Percentiles rank a stretch among this genome's conserved stretches.
Conservation (phyloP, 2,888 invertebrate species). For the Chydorus sphaericus region DNA sequence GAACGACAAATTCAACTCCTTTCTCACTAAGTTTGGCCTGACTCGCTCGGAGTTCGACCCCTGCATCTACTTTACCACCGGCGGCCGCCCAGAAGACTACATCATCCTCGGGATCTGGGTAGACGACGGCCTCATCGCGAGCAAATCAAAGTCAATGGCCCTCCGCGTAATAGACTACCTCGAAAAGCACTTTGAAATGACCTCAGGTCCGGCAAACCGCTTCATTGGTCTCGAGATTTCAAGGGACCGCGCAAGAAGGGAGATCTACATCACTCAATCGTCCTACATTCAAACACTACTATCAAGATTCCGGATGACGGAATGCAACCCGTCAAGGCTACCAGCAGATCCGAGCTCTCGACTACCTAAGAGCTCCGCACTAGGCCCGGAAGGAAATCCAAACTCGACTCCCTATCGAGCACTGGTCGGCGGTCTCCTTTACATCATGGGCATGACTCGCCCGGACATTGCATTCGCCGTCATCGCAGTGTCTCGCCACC, state of each 20-base stretch:
- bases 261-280: neutral
- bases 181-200: neutral
- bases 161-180: neutral
- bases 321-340: neutral
- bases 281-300: neutral
- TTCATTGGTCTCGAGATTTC: neutral
- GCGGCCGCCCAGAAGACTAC: neutral
- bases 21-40: neutral
- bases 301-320: neutral
- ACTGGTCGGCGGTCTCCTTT: neutral
- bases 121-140: slow-evolving; percentile 8
- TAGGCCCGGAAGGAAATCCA: no score
- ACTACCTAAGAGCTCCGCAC: no score
- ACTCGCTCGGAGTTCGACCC: neutral
- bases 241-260: neutral
- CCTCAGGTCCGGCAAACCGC: neutral
- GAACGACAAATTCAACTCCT: neutral
- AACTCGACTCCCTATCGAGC: neutral
- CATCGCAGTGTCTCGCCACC: neutral
- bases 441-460: neutral
- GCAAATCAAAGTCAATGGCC: neutral
- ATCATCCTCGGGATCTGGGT: neutral
- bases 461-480: slow-evolving; percentile 5
- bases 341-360: neutral
- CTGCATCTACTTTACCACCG: neutral